A percentile compares a stretch with the other conserved stretches of the same genome.
phyloP scores from a whole-genome alignment of 2,797 vertebrate species.

The Cryptoprocta ferox region DNA sequence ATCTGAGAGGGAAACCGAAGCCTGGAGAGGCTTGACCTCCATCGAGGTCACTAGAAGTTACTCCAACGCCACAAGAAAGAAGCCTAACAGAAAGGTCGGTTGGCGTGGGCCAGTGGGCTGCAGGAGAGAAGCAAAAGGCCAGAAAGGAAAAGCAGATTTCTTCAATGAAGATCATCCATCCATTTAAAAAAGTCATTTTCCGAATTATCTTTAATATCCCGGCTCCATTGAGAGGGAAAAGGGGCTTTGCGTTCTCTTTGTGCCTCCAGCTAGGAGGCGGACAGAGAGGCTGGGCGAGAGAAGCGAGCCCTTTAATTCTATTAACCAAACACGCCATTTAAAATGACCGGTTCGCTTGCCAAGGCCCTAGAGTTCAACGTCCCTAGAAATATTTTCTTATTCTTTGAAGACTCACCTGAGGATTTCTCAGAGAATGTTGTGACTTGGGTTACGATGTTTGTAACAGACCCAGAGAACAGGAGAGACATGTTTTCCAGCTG shows the following conservation, averaged over 20 bases:
- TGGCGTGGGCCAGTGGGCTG: accelerated
- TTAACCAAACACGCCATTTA: not conserved
- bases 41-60: not conserved
- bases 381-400: not conserved
- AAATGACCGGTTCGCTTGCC: not conserved
- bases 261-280: accelerated
- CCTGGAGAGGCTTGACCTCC: not conserved
- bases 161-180: not conserved
- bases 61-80: not conserved
- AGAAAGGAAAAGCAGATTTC: not conserved
- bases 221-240: not conserved
- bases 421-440: conserved; percentile 5
- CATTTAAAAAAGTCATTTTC: not conserved
- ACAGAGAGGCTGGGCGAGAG: not conserved
- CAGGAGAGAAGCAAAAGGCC: not conserved
- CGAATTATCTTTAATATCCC: not conserved
- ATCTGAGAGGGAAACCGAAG: not conserved
- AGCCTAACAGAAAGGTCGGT: not conserved
- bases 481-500: conserved; percentile 6
- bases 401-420: not conserved
- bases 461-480: conserved; percentile 18
- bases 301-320: not conserved
- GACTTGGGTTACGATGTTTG: conserved; percentile 27
- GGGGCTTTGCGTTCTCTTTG: not conserved
- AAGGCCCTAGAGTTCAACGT: not conserved